A percentile compares a stretch with the other conserved stretches of the same genome.
phyloP scores from a whole-genome alignment of 2,797 vertebrate species.

The Brotula barbata region DNA sequence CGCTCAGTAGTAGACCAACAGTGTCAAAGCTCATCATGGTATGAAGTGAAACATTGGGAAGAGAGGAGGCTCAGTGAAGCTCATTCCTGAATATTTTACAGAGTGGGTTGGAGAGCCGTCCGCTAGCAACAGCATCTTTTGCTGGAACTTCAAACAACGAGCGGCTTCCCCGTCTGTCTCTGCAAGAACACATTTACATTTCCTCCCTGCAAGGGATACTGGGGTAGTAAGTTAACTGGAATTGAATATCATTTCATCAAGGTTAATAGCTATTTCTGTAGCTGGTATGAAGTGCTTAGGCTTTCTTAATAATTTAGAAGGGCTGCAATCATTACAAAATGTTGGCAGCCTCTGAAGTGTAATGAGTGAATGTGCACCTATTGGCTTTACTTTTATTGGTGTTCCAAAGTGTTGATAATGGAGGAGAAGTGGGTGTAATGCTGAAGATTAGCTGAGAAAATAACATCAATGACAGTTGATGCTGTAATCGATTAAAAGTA shows the following conservation, averaged over 20 bases:
- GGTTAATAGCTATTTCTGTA: constrained; percentile 83
- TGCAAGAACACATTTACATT: constrained; percentile 82
- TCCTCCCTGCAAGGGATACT: constrained; percentile 78
- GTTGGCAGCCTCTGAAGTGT: constrained; percentile 67
- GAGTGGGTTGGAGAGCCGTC: constrained; percentile 64
- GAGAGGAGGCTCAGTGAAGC: constrained; percentile 71
- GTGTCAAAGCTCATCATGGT: constrained; percentile 57
- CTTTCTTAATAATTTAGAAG: constrained; percentile 81
- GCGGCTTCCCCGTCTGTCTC: constrained; percentile 80
- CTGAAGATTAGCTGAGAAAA: constrained; percentile 52
- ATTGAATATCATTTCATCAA: constrained; percentile 80
- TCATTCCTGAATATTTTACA: constrained; percentile 79
- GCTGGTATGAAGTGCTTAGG: constrained; percentile 77
- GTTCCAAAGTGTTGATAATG: constrained; percentile 47
- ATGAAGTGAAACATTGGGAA: constrained; percentile 56
- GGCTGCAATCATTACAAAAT: constrained; percentile 73
- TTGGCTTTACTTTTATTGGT: constrained; percentile 51
- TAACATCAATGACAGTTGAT: constrained; percentile 37
- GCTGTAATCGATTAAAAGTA: constrained; percentile 43
- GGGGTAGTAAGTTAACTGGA: constrained; percentile 78
- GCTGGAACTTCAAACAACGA: constrained; percentile 80
- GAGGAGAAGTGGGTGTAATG: constrained; percentile 41
- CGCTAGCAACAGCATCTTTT: constrained; percentile 62
- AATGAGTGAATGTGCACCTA: constrained; percentile 51
- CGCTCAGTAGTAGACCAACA: constrained; percentile 58